Evolutionary conservation across 2,797 vertebrate genomes (phyloP).

Genomic region (Ceryle rudis): DNA sequence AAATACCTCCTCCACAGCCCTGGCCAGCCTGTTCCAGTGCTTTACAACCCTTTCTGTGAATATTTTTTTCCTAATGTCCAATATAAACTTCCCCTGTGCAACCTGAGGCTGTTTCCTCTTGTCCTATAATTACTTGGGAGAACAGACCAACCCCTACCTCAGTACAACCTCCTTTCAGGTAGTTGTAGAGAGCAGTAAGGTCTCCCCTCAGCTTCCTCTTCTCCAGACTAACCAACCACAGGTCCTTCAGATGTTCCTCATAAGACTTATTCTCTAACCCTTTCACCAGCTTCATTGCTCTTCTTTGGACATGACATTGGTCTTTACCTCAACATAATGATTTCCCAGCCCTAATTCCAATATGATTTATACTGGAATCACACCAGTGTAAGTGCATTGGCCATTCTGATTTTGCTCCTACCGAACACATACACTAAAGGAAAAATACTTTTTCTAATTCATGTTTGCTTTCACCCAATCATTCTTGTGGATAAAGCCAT

Average conservation of each 20-base stretch:
- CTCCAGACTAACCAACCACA: background rate
- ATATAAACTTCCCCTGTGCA: too few relatives aligned
- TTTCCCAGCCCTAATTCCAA: background rate
- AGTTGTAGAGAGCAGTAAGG: rapidly evolving
- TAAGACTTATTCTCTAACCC: rapidly evolving
- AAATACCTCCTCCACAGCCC: too few relatives aligned
- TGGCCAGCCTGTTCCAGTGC: too few relatives aligned
- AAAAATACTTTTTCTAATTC: background rate
- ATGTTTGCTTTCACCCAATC: background rate
- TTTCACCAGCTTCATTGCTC: background rate
- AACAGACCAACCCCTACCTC: too few relatives aligned
- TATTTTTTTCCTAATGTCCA: too few relatives aligned
- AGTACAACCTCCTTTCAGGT: background rate
- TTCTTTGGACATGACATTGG: background rate
- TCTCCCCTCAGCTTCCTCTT: background rate
- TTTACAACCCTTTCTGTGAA: too few relatives aligned
- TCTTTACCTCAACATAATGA: background rate
- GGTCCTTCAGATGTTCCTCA: rapidly evolving
- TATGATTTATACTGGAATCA: background rate
- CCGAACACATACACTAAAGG: rapidly evolving
- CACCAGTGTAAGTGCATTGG: background rate
- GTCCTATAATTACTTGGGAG: too few relatives aligned
- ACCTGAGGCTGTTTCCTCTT: too few relatives aligned
- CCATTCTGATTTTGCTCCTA: background rate
- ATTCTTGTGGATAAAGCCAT: background rate